Evolutionary conservation across 2,113 vertebrate genomes (phyloP), one percentile per base, ranked within the genome.

Genomic region (Engraulis encrasicolus): DNA sequence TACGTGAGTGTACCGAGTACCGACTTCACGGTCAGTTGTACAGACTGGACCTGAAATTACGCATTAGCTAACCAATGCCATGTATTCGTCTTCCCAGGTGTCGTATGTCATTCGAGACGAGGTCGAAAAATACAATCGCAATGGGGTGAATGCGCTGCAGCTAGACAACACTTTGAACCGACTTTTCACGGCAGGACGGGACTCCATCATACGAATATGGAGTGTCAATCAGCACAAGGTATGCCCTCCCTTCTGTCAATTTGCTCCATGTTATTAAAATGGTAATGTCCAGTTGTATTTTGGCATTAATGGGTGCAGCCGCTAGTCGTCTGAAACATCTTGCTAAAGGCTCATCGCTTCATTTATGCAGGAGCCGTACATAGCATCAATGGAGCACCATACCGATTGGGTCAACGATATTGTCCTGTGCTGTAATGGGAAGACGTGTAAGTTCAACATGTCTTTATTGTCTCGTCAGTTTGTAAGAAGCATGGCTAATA

Each of bases 371-470:
- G 98, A 99, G 82, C 97, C 98, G 0, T 99, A 99, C 52, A 99
- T 99, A 91, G 97, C 98, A 38, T 99, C 98, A 9, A 99, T 99
- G 98, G 98, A 99, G 88, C 98, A 99, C 89, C 98, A 99, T 61
- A 99, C 98, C 0, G 98, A 99, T 82, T 99, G 98, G 98, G 98
- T 99, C 84, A 99, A 99, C 82, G 98, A 99, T 90, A 97, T 99
- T 86, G 97, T 99, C 6, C 97, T 99, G 58, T 99, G 98, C 85
- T 99, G 98, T 92, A 99, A 98, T 91, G 98, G 98, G 78, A 99
- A 99, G 94, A 99, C 98, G 15, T 92, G 98, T 99, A 92, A 97
- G 98, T 97, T n/a, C n/a, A n/a, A n/a, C n/a, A n/a, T n/a, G n/a
- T n/a, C n/a, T n/a, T n/a, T n/a, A n/a, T n/a, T n/a, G n/a, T n/a